Percentiles rank a stretch among this genome's conserved stretches.
Evolutionary conservation across 2,797 vertebrate species (phyloP).

Genomic region (Gymnodraco acuticeps): DNA sequence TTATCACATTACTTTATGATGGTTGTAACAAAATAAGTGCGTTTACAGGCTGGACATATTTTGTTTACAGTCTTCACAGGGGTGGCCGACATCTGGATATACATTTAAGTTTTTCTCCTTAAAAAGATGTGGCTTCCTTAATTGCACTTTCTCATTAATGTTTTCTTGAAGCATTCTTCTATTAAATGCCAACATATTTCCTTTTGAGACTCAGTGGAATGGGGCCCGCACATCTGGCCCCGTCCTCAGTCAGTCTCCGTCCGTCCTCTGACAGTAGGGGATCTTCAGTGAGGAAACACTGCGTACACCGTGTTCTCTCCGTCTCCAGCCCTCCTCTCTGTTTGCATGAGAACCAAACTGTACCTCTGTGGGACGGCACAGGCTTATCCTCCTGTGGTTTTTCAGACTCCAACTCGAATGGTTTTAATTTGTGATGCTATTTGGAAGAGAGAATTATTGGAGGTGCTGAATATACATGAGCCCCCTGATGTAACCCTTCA

Average conservation of each 20-base stretch:
- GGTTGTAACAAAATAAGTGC: constrained; percentile 14
- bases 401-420: constrained; percentile 33
- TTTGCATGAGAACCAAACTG: constrained; percentile 35
- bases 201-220: constrained; percentile 23
- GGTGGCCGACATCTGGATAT: constrained; percentile 63
- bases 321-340: constrained; percentile 14
- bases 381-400: constrained; percentile 30
- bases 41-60: constrained; percentile 42
- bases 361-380: constrained; percentile 30
- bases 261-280: constrained; percentile 51
- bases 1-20: not conserved
- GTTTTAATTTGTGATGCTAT: constrained; percentile 52
- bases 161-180: constrained; percentile 31
- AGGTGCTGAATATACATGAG: constrained; percentile 47
- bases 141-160: constrained; percentile 46
- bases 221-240: constrained; percentile 69
- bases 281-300: constrained; percentile 69
- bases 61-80: constrained; percentile 39
- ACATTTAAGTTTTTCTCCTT: constrained; percentile 35
- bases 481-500: constrained; percentile 11
- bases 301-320: constrained; percentile 51
- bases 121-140: constrained; percentile 32
- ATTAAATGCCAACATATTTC: constrained; percentile 36
- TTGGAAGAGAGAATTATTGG: constrained; percentile 25
- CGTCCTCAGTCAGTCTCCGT: constrained; percentile 37